Percentiles rank a stretch among this genome's conserved stretches.
phyloP scores from a whole-genome alignment of 2,888 invertebrate genomes.

The Drosophila hamatofila region DNA sequence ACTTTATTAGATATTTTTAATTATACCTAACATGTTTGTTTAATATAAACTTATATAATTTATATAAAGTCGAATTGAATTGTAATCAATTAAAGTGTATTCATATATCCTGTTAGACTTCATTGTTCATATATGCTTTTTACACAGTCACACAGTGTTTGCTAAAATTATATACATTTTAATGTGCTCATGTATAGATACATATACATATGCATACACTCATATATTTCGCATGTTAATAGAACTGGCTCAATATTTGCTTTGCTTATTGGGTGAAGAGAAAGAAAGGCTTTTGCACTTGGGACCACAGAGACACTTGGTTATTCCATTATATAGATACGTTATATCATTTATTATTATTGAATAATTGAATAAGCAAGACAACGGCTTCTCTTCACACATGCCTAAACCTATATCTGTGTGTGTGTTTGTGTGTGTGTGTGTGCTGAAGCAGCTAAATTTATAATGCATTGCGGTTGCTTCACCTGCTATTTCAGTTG shows the following conservation, averaged over 20 bases:
- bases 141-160: not conserved
- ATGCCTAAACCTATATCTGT: slow-evolving; percentile 1
- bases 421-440: not conserved
- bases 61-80: not conserved
- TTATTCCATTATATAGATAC: slow-evolving; percentile 54
- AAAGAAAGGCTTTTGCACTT: slow-evolving; percentile 61
- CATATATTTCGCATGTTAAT: slow-evolving; percentile 12
- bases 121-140: slow-evolving; percentile 15
- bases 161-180: slow-evolving; percentile 9
- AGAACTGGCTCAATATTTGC: slow-evolving; percentile 44
- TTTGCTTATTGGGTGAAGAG: slow-evolving; percentile 32
- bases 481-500: slow-evolving; percentile 45
- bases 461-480: slow-evolving; percentile 71
- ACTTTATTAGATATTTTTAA: too few species aligned
- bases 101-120: not conserved
- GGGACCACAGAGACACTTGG: slow-evolving; percentile 42
- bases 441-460: slow-evolving; percentile 65
- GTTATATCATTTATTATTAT: slow-evolving; percentile 71
- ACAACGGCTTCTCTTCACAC: slow-evolving; percentile 14
- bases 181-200: not conserved
- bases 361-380: slow-evolving; percentile 72
- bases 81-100: slow-evolving; percentile 14
- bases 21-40: too few species aligned
- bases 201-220: not conserved
- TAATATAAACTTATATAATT: too few species aligned